These are phyloP conservation scores for Hormiphora californensis DNA, from an alignment of 37 sponge, comb jelly and placozoan species.

Conservation along the genomic window DNA sequence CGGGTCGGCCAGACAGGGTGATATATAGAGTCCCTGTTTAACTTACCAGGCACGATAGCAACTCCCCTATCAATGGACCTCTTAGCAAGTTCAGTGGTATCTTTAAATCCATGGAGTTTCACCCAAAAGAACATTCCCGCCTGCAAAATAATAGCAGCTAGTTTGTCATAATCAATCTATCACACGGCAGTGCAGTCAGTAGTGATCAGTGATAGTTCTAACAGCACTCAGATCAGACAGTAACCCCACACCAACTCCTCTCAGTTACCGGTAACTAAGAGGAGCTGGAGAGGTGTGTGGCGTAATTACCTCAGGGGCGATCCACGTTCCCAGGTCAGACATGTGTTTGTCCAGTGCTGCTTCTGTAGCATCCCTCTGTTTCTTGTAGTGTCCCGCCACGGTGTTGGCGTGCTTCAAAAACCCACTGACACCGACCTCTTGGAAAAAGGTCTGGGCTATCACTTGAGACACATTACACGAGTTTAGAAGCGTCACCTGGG, in stretches of 20 bases:
- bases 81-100: not conserved
- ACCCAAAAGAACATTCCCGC: constrained; percentile 48
- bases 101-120: not conserved
- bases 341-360: constrained; percentile 32
- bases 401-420: not conserved
- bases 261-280: too few relatives aligned
- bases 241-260: too few relatives aligned
- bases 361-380: not conserved
- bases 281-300: not conserved
- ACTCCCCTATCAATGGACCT: constrained; percentile 14
- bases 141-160: not conserved
- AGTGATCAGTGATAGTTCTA: too few relatives aligned
- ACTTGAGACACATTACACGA: constrained; percentile 14
- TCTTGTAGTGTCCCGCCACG: not conserved
- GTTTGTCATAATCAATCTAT: too few relatives aligned
- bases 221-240: too few relatives aligned
- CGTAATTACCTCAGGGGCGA: constrained; percentile 8
- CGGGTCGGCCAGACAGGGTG: not conserved
- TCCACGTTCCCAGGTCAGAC: constrained; percentile 11
- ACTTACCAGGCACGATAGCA: constrained; percentile 41
- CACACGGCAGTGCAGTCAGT: too few relatives aligned
- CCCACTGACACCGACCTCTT: not conserved
- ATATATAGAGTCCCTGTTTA: not conserved
- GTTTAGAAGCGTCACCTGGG: not conserved
- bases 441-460: not conserved